Conservation (phyloP, 2,888 invertebrate genomes). For the Drosophila longiperda region DNA sequence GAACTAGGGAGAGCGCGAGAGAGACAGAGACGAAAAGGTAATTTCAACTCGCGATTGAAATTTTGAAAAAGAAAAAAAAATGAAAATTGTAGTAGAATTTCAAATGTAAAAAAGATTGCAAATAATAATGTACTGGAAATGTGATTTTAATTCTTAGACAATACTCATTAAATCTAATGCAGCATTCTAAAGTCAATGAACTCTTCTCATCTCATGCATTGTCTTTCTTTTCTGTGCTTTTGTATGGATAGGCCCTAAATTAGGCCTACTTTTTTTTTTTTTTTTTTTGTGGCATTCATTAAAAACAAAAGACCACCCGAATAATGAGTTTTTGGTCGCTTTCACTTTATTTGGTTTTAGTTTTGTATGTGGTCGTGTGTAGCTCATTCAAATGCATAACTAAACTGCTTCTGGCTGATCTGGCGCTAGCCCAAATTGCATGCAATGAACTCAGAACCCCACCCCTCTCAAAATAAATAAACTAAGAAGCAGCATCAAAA, state of each 20-base stretch:
- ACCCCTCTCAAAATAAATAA: slow-evolving; percentile 4
- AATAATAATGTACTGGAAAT: neutral
- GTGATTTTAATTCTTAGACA: neutral
- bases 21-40: neutral
- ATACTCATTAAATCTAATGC: slow-evolving; percentile 14
- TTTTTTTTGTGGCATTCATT: slow-evolving; percentile 41
- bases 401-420: slow-evolving; percentile 42
- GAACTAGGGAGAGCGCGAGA: neutral
- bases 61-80: neutral
- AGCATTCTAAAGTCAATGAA: slow-evolving; percentile 37
- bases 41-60: slow-evolving; percentile 1
- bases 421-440: slow-evolving; percentile 58
- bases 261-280: slow-evolving; percentile 45
- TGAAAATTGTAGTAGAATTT: neutral
- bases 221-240: neutral
- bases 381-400: slow-evolving; percentile 40
- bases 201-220: slow-evolving; percentile 15
- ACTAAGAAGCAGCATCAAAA: slow-evolving; percentile 7
- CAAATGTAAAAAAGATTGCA: slow-evolving; percentile 3
- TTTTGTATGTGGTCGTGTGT: neutral
- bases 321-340: slow-evolving; percentile 70
- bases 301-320: slow-evolving; percentile 42
- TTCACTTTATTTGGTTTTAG: slow-evolving; percentile 57
- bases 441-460: slow-evolving; percentile 67
- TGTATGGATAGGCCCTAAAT: slow-evolving; percentile 41